Evolutionary conservation across 1,140 invertebrate genomes (phyloP).

Genomic region (Drosophila dunni): DNA sequence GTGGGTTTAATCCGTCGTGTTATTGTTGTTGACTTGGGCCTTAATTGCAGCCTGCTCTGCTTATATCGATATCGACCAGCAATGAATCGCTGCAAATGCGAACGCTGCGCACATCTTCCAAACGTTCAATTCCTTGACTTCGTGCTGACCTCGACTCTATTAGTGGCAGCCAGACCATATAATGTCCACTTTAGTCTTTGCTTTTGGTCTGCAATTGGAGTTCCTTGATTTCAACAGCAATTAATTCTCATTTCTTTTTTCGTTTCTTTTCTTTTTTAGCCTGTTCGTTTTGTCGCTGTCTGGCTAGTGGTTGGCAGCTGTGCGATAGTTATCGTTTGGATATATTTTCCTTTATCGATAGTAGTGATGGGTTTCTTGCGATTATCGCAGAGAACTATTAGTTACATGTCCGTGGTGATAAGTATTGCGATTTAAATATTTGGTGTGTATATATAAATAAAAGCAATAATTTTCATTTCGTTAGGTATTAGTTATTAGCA

Average conservation of each 20-base stretch:
- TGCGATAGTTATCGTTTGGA: slow-evolving; percentile 1
- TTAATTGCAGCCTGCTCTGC: slow-evolving; percentile 18
- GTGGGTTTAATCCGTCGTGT: neutral
- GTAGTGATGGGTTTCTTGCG: neutral
- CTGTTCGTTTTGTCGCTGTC: slow-evolving; percentile 42
- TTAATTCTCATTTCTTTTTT: slow-evolving; percentile 39
- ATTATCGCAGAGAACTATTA: neutral
- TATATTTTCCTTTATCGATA: slow-evolving; percentile 11
- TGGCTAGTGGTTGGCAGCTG: slow-evolving; percentile 38
- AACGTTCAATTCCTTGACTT: slow-evolving; percentile 18
- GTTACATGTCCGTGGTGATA: neutral
- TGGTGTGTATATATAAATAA: too few species aligned
- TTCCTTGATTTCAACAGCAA: slow-evolving; percentile 21
- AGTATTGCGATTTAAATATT: neutral
- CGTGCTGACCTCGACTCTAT: slow-evolving; percentile 20
- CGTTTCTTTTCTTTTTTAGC: slow-evolving; percentile 21
- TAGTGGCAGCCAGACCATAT: slow-evolving; percentile 21
- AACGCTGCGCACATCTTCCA: slow-evolving; percentile 50
- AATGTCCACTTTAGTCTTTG: slow-evolving; percentile 4
- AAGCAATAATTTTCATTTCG: too few species aligned
- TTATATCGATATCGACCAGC: slow-evolving; percentile 48
- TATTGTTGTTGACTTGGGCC: slow-evolving; percentile 8
- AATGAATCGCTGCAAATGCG: slow-evolving; percentile 41
- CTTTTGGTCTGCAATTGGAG: slow-evolving; percentile 4
- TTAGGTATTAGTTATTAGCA: too few species aligned